Base-by-base conservation (phyloP, 2,797 vertebrate genomes). In the Staurois parvus region DNA sequence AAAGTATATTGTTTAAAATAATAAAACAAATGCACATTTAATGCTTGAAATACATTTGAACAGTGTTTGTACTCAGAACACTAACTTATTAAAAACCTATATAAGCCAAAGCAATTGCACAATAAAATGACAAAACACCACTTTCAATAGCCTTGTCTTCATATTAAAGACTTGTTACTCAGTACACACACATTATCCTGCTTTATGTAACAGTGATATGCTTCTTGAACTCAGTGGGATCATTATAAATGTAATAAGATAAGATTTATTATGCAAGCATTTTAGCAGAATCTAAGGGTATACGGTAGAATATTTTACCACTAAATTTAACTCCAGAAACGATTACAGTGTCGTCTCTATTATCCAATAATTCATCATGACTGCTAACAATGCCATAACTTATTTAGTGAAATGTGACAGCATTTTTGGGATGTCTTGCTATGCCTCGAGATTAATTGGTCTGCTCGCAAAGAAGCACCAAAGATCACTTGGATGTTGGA, bases 391-490 rank as follows among this genome's bases (percentile, higher is more conserved):
- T 72, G 85, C 80, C 85, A 83, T 86, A 82, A 82, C 67, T 86
- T 86, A 83, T 86, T 86, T 86, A 86, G 79, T 78, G 73, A 82
- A 83, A 86, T 76, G 79, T 82, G 66, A 83, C 85, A 86, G 85
- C 80, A 73, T 86, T 86, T 85, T 86, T 73, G 85, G 79, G 85
- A 86, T 78, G 75, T 78, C 85, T 73, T 29, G 74, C 40, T 45
- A 28, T 82, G 80, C 75, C 74, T 78, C 52, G 68, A 86, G 85
- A 86, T 86, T 86, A 86, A 86, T 86, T 86, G 80, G 79, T 78
- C 67, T 86, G 85, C 59, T 86, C 79, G 72, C 62, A 73, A 74
- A 70, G 45, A 77, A 77, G 79, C 52, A 64, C 85, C 85, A 82
- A 83, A 79, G 79, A 83, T 78, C 80, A 79, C 79, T 62, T 82